These are phyloP conservation scores for Aleadryas rufinucha DNA, from an alignment of 2,113 vertebrate genomes.

Conservation along the genomic window DNA sequence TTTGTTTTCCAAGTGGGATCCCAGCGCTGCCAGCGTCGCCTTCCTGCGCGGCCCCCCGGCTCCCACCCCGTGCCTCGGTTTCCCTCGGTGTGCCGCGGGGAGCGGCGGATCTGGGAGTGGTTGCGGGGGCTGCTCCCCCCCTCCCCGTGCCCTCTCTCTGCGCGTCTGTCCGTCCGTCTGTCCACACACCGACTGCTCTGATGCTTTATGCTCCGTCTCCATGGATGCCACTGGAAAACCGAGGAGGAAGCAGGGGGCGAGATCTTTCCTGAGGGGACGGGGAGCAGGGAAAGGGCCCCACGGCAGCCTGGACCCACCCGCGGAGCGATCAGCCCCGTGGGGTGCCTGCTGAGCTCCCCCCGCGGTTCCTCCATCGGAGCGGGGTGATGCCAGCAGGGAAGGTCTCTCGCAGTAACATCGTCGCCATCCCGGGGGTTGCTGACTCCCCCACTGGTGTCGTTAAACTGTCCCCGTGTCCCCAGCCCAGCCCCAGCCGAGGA, in stretches of 20 bases:
- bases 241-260: background rate
- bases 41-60: background rate
- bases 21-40: background rate
- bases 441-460: fast-evolving
- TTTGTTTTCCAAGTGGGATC: background rate
- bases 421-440: background rate
- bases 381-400: background rate
- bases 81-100: background rate
- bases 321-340: fast-evolving
- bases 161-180: background rate
- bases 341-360: background rate
- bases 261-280: background rate
- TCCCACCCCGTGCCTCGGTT: background rate
- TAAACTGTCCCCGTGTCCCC: background rate
- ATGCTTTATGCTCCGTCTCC: background rate
- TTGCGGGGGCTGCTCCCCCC: background rate
- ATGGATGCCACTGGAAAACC: background rate
- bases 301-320: fast-evolving
- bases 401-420: fast-evolving
- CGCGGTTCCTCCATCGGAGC: fast-evolving
- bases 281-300: background rate
- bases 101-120: background rate
- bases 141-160: background rate
- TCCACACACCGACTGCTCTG: fast-evolving
- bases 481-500: background rate